phyloP scores from a whole-genome alignment of 2,888 invertebrate genomes.

The Nyleta sp. region DNA sequence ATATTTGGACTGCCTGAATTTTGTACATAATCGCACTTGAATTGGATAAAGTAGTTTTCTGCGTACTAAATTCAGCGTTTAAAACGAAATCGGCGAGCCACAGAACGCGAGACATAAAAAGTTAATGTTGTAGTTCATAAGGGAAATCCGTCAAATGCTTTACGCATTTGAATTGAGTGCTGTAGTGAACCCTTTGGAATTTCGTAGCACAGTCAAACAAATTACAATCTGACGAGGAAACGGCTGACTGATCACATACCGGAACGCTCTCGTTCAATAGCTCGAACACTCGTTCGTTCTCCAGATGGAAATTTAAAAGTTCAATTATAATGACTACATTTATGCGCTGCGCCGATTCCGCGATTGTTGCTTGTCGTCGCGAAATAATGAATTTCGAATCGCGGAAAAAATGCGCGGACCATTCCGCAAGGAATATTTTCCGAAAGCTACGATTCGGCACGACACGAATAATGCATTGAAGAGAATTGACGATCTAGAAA shows the following conservation, averaged over 20 bases:
- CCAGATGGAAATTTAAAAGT: slow-evolving; percentile 2
- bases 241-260: slow-evolving; percentile 20
- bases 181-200: slow-evolving; percentile 16
- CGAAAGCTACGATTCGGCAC: too few relatives aligned
- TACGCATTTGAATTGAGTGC: slow-evolving; percentile 1
- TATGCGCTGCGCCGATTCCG: background rate
- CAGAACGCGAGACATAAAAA: background rate
- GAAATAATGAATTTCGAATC: background rate
- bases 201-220: slow-evolving; percentile 31
- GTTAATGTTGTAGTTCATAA: slow-evolving; percentile 6
- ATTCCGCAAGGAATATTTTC: too few relatives aligned
- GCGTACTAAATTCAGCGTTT: background rate
- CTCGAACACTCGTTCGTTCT: background rate
- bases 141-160: slow-evolving; percentile 9
- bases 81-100: background rate
- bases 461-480: too few relatives aligned
- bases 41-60: too few relatives aligned
- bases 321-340: background rate
- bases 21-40: too few relatives aligned
- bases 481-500: slow-evolving; percentile 15
- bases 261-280: background rate
- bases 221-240: slow-evolving; percentile 30
- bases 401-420: too few relatives aligned
- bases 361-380: background rate
- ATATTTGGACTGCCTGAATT: too few relatives aligned